Evolutionary conservation across 2,113 vertebrate species (phyloP), one percentile per base, ranked within the genome.

Genomic region (Lophura nycthemera): DNA sequence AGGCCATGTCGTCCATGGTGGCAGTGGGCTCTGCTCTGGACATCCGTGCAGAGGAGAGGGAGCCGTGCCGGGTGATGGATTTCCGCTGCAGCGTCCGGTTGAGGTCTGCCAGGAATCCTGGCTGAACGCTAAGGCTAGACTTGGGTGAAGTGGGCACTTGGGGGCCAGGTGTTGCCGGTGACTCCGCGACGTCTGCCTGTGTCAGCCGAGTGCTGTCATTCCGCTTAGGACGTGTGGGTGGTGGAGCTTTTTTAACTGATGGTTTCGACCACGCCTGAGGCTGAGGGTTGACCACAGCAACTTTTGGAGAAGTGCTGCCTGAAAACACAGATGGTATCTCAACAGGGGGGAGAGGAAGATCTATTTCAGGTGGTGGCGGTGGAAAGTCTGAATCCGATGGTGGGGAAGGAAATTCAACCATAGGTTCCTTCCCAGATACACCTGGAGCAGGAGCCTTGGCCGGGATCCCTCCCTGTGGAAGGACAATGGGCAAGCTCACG

Each of bases 1-100:
- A 95, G 5, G 97, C 99, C 99, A 99, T 99, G 92, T 99, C 99
- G 24, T 99, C 99, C 99, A 99, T 98, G 36, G 99, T 99, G 95
- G 98, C 98, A 6, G 98, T 98, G 12, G 98, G 98, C 79, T 99
- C 99, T 12, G 97, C 78, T 86, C 98, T 97, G 89, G 98, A 97
- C 86, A 98, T 50, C 13, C 98, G 98, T 0, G 98, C 93, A 0
- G 99, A 99, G 13, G 99, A 98, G 22, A 99, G 98, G 1, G 99
- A 99, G 91, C 99, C 98, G 1, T 99, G 99, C 69, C 98, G 98
- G 7, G 98, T 99, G 95, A 99, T 98, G 69, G 99, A 99, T 96
- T 99, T 99, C 73, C 99, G 98, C 79, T 99, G 99, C 94, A 99
- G 98, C 17, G 99, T 99, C 98, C 98, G 98, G 97, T 99, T 98